These are phyloP conservation scores for Heliconius hortense DNA, from an alignment of 2,888 invertebrate species.

Conservation along the genomic window DNA sequence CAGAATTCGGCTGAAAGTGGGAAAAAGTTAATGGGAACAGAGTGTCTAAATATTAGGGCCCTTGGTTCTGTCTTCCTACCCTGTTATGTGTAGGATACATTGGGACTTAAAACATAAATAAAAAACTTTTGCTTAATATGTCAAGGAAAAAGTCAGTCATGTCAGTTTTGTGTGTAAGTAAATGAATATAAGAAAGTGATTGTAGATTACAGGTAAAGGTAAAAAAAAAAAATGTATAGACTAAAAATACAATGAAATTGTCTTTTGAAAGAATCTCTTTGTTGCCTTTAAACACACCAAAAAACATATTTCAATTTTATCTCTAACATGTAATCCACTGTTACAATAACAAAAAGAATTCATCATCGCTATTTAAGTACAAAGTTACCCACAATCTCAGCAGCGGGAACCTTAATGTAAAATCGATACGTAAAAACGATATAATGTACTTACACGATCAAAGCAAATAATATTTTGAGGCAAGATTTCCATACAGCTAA, in stretches of 20 bases:
- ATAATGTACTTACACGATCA: slow-evolving; percentile 56
- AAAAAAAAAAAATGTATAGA: neutral
- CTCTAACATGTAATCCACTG: neutral
- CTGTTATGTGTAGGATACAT: neutral
- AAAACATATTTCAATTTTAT: neutral
- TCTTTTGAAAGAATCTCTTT: neutral
- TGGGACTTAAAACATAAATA: neutral
- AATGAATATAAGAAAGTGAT: too few species aligned
- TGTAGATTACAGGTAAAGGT: too few species aligned
- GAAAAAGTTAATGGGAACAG: neutral
- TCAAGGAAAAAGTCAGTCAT: too few species aligned
- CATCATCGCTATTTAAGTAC: slow-evolving; percentile 15
- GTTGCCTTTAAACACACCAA: neutral
- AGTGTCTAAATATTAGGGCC: neutral
- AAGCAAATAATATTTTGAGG: slow-evolving; percentile 67
- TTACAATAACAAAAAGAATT: slow-evolving; percentile 14
- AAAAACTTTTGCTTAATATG: too few species aligned
- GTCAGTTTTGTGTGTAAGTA: too few species aligned
- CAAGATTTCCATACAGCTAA: slow-evolving; percentile 73
- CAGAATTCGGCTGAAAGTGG: neutral
- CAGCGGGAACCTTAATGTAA: slow-evolving; percentile 43
- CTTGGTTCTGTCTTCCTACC: neutral
- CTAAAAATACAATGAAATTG: neutral
- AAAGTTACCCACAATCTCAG: slow-evolving; percentile 23
- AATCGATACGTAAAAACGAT: slow-evolving; percentile 52